Evolutionary conservation across 2,113 vertebrate genomes (phyloP), one percentile per base, ranked within the genome.

Genomic region (Megalops atlanticus): DNA sequence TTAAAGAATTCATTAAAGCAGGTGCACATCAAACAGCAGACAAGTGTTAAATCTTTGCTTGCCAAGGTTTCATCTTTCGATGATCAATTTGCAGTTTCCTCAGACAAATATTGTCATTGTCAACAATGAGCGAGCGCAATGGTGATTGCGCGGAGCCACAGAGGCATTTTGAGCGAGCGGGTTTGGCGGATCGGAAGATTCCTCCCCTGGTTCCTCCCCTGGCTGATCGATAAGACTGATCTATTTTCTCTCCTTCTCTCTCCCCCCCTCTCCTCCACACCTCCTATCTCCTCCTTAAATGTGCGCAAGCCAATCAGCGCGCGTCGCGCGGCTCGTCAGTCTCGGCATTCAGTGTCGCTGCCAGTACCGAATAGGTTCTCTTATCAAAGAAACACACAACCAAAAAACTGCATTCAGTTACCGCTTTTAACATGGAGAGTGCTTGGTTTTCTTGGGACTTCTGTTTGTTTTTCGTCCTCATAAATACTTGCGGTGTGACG

Each of bases 381-480:
- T 91, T 88, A 91, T 89, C 93, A 90, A 88, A 90, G 87, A 89
- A 89, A 80, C 90, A 81, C 58, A 64, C 89, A 87, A 87, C 90
- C 89, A 85, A 84, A 88, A 81, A 88, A 91, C 89, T 83, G 88
- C 92, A 84, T 88, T 87, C 93, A 89, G 87, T 89, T 92, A 87
- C 89, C 89, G 86, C 89, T 83, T 89, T 90, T 90, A 93, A 86
- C 92, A 97, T 96, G 96, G 93, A 93, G 90, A 91, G 92, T 92
- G 92, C 89, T 88, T 89, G 92, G 89, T 93, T 93, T 89, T 91
- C 89, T 89, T 92, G 94, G 93, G 90, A 91, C 91, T 92, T 94
- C 79, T 95, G 92, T 92, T 90, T 95, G 93, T 89, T 96, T 86
- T 84, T 95, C 87, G 89, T 94, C 83, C 91, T 96, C 90, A 89